Conservation (phyloP, 2,113 vertebrate genomes). For the Tonatia bakeri region DNA sequence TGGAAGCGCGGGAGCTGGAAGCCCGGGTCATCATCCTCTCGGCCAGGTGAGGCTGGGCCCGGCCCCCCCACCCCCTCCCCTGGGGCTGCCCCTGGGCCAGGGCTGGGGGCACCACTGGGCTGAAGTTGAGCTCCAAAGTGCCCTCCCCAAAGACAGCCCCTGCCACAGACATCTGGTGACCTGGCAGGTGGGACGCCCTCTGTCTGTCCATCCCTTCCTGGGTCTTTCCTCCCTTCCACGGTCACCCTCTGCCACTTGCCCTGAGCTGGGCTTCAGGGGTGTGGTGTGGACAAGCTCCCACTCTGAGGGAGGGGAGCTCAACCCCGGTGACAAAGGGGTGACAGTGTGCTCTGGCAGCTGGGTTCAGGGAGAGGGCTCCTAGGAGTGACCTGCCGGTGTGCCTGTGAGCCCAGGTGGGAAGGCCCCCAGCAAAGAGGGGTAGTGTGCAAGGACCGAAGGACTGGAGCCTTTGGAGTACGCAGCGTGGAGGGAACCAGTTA, state of each 20-base stretch:
- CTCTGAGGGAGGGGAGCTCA: too few species aligned
- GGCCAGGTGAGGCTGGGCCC: constrained; percentile 85
- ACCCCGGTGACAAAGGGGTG: rapidly evolving
- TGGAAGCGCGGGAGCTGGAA: constrained; percentile 98
- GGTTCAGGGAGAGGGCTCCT: background rate
- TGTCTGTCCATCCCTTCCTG: background rate
- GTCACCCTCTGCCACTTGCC: background rate
- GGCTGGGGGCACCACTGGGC: background rate
- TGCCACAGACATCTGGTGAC: rapidly evolving
- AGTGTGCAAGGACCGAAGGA: background rate
- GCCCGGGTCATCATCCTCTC: constrained; percentile 98
- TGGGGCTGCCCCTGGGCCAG: background rate
- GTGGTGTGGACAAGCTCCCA: background rate
- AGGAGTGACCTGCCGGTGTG: background rate
- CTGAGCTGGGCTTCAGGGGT: background rate
- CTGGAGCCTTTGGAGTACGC: rapidly evolving
- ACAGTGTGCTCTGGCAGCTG: too few species aligned
- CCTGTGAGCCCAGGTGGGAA: background rate
- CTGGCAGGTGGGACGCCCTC: background rate
- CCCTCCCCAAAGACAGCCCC: background rate
- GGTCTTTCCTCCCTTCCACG: background rate
- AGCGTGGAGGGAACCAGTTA: rapidly evolving
- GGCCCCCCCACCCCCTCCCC: rapidly evolving
- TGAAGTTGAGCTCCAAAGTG: background rate
- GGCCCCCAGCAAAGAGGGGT: background rate